Conservation (phyloP, 1,140 invertebrate species). For the Hyphantria cunea region DNA sequence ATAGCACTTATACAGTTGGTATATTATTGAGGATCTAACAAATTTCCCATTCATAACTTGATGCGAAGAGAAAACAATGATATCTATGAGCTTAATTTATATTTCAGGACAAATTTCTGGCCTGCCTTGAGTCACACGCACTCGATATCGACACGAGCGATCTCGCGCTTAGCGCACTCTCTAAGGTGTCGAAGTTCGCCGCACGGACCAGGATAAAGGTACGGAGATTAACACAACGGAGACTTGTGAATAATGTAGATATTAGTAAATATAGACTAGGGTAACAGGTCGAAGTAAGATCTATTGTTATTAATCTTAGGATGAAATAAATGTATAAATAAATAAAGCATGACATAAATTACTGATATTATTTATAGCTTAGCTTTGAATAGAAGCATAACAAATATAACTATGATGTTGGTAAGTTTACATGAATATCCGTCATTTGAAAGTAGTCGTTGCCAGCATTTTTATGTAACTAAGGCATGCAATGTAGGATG, state of each 20-base stretch:
- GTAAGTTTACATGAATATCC: conserved; percentile 26
- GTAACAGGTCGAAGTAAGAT: not conserved
- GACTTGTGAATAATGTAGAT: not conserved
- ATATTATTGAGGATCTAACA: too few species aligned
- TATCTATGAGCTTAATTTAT: not conserved
- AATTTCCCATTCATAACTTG: too few species aligned
- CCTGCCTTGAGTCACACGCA: conserved; percentile 88
- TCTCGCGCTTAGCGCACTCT: conserved; percentile 90
- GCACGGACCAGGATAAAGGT: conserved; percentile 92
- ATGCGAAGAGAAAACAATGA: too few species aligned
- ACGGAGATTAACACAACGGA: conserved; percentile 11
- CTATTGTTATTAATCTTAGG: not conserved
- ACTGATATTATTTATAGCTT: conserved; percentile 43
- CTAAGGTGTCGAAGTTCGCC: conserved; percentile 93
- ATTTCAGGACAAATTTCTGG: conserved; percentile 89
- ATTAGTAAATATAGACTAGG: not conserved
- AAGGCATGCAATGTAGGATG: conserved; percentile 58
- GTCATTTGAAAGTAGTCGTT: not conserved
- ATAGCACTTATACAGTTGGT: too few species aligned
- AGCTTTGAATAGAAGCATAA: conserved; percentile 49
- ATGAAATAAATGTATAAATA: conserved; percentile 13
- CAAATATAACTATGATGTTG: conserved; percentile 35
- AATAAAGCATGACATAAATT: conserved; percentile 48
- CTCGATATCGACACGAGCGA: conserved; percentile 93
- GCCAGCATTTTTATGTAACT: conserved; percentile 50